Evolutionary conservation across 2,888 invertebrate species (phyloP).

Genomic region (Sphecodes monilicornis): DNA sequence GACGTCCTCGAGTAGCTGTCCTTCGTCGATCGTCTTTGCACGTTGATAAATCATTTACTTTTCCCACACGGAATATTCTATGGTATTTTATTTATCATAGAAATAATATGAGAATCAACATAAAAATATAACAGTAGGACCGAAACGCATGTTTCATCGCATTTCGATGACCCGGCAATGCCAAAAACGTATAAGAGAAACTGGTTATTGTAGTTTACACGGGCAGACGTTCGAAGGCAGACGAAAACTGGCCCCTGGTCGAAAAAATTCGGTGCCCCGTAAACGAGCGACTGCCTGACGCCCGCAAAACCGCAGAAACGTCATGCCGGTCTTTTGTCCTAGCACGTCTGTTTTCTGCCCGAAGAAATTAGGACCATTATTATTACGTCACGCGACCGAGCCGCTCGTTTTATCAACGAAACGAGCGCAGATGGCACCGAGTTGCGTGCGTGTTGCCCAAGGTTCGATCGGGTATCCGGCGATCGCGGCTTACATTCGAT

Average conservation of each 20-base stretch:
- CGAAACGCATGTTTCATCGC: not conserved
- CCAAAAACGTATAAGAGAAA: not conserved
- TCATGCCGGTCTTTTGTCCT: slow-evolving; percentile 79
- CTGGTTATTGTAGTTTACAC: not conserved
- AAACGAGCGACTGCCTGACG: slow-evolving; percentile 47
- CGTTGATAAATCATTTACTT: not conserved
- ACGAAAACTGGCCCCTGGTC: not conserved
- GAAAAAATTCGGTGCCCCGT: slow-evolving; percentile 36
- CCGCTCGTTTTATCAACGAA: slow-evolving; percentile 60
- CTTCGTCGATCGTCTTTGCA: not conserved
- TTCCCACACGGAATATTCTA: not conserved
- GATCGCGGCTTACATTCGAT: not conserved
- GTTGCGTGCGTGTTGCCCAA: slow-evolving; percentile 57
- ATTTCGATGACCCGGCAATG: not conserved
- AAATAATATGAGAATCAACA: too few relatives aligned
- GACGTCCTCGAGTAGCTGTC: too few relatives aligned
- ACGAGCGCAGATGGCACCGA: slow-evolving; percentile 70
- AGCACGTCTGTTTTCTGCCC: slow-evolving; percentile 56
- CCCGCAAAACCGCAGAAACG: slow-evolving; percentile 81
- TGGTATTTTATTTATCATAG: too few relatives aligned
- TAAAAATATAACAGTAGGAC: too few relatives aligned
- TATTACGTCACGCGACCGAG: slow-evolving; percentile 71
- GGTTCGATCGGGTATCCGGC: slow-evolving; percentile 25
- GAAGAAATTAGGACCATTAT: slow-evolving; percentile 68
- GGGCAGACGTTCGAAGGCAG: not conserved